Evolutionary conservation across 92 coral and sea anemone genomes (phyloP).

Genomic region (Epizoanthus illoricatus): DNA sequence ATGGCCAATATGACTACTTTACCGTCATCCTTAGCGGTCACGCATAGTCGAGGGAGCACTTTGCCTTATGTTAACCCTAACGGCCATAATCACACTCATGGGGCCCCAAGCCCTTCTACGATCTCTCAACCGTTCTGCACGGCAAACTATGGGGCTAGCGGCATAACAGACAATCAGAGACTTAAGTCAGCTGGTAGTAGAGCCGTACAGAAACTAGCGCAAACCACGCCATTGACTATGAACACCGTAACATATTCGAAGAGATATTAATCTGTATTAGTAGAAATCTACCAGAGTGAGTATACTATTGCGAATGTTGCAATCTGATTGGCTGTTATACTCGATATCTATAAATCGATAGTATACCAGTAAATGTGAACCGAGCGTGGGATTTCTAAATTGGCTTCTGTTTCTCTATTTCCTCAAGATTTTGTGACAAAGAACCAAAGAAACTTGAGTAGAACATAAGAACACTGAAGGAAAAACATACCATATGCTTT

Average conservation of each 20-base stretch:
- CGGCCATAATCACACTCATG: constrained; percentile 8
- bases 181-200: constrained; percentile 5
- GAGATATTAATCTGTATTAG: background rate
- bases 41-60: constrained; percentile 44
- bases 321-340: too few species aligned
- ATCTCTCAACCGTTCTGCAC: constrained; percentile 5
- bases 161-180: background rate
- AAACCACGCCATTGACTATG: constrained; percentile 13
- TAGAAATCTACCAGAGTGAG: too few species aligned
- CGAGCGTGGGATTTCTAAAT: too few species aligned
- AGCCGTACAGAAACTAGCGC: constrained; percentile 4
- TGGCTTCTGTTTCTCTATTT: too few species aligned
- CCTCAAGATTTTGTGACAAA: too few species aligned
- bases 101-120: background rate
- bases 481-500: too few species aligned
- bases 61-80: constrained; percentile 44
- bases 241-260: background rate
- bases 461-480: too few species aligned
- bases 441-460: too few species aligned
- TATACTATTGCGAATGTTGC: too few species aligned
- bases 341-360: background rate
- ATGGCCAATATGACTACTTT: constrained; percentile 59
- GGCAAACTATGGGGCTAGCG: background rate
- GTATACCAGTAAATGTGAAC: background rate
- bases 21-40: constrained; percentile 52